Evolutionary conservation across 2,797 vertebrate genomes (phyloP), one percentile per base, ranked within the genome.

Genomic region (Lepilemur ruficaudatus): DNA sequence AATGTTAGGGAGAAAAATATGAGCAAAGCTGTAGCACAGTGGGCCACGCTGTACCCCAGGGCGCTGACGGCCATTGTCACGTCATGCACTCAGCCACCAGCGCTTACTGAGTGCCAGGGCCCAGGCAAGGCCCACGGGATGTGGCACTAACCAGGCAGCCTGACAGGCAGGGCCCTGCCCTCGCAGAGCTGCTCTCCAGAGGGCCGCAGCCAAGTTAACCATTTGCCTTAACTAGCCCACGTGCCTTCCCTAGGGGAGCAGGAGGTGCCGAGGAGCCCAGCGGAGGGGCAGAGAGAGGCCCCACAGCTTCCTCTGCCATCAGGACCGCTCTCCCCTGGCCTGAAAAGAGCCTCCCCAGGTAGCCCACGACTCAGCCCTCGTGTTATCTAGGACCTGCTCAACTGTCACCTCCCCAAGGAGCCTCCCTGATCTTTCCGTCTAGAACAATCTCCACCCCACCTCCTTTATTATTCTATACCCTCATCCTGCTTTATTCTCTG

Each of bases 401-500:
- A n/a, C 30, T 32, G 28, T 41, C 48, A 41, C 43, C 41, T 80
- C 15, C 20, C 32, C 32, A n/a, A 76, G 38, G 35, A 46, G 46
- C 12, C 23, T 81, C 70, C 46, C 69, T 15, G 28, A 75, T 67
- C 73, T 75, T 90, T 65, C 32, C 48, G 38, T 65, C 55, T 70
- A 70, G 83, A 69, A 65, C 23, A 43, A 90, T 11, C 43, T n/a
- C 59, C 22, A 14, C 30, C 38, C 48, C n/a, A 48, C 13, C 22
- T 12, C 18, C 2, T 82, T 63, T 22, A 11, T 75, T 73, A 86
- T 61, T 32, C 73, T 48, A 65, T n/a, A 28, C 41, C 17, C 67
- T 50, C 10, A 30, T 59, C 65, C 17, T 85, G 25, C 86, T 94
- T 55, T 86, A 20, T 91, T 73, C 84, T 85, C 50, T 30, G 50